Conservation (phyloP, 2,888 invertebrate species). For the Rhodophaea formosa region DNA sequence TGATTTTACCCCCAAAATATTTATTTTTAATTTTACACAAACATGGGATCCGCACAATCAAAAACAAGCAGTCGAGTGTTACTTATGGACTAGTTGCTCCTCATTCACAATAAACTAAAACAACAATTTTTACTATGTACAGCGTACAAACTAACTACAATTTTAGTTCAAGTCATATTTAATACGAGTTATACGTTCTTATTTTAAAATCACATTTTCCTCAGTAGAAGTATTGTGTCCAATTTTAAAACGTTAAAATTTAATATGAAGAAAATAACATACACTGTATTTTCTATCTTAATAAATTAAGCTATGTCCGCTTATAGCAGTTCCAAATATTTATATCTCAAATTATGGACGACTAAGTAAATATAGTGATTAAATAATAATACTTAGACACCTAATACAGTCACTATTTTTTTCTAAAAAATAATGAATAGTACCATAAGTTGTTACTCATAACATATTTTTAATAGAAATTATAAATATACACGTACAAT, state of each 20-base stretch:
- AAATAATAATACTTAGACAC: no score
- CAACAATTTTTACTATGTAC: constrained; percentile 44
- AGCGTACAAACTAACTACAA: constrained; percentile 29
- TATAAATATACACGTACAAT: no score
- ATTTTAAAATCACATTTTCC: constrained; percentile 37
- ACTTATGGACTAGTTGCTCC: constrained; percentile 74
- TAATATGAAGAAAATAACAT: not conserved
- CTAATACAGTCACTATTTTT: no score
- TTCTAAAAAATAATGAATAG: no score
- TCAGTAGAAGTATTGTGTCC: constrained; percentile 29
- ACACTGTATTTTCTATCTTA: not conserved
- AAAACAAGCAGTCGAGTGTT: constrained; percentile 26
- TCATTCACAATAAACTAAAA: constrained; percentile 65
- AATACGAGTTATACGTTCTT: constrained; percentile 28
- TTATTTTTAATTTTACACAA: not conserved
- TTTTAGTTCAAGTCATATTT: constrained; percentile 27
- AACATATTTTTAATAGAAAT: no score
- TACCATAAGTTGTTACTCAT: no score
- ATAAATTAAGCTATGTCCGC: not conserved
- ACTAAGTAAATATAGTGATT: no score
- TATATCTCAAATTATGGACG: not conserved
- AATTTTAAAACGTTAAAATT: not conserved
- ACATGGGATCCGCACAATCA: not conserved
- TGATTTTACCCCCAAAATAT: not conserved
- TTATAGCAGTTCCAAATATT: not conserved